These are phyloP conservation scores for Mus pahari DNA, from an alignment of 2,113 vertebrate genomes.

Conservation along the genomic window DNA sequence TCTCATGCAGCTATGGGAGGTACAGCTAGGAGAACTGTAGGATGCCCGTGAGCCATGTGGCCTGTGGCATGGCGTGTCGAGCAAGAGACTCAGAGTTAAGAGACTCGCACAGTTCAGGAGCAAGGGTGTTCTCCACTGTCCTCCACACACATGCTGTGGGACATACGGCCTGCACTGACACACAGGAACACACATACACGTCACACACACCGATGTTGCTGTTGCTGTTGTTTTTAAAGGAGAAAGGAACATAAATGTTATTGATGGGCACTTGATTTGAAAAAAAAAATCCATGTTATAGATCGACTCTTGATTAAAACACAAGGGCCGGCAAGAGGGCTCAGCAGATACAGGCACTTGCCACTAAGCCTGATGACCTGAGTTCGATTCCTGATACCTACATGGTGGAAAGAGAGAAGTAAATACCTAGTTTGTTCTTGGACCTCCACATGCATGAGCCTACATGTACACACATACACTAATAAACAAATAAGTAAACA, in stretches of 20 bases:
- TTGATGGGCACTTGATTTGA: neutral
- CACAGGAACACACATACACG: neutral
- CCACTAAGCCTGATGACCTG: neutral
- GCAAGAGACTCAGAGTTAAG: neutral
- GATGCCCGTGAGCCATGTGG: neutral
- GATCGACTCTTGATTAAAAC: neutral
- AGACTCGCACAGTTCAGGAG: neutral
- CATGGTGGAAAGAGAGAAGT: neutral
- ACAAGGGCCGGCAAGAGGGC: neutral
- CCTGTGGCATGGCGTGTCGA: too few species aligned
- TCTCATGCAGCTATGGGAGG: neutral
- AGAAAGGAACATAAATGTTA: neutral
- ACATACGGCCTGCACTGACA: neutral
- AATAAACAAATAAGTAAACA: neutral
- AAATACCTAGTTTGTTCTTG: neutral
- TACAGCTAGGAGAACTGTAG: neutral
- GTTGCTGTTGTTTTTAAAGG: neutral
- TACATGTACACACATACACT: neutral
- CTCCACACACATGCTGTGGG: neutral
- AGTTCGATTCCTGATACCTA: neutral
- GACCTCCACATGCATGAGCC: neutral
- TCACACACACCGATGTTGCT: neutral
- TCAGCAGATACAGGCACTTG: neutral
- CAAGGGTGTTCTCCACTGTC: neutral
- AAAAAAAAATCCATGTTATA: neutral